Evolutionary conservation across 2,113 vertebrate genomes (phyloP), one percentile per base, ranked within the genome.

Genomic region (Antigone vipio): DNA sequence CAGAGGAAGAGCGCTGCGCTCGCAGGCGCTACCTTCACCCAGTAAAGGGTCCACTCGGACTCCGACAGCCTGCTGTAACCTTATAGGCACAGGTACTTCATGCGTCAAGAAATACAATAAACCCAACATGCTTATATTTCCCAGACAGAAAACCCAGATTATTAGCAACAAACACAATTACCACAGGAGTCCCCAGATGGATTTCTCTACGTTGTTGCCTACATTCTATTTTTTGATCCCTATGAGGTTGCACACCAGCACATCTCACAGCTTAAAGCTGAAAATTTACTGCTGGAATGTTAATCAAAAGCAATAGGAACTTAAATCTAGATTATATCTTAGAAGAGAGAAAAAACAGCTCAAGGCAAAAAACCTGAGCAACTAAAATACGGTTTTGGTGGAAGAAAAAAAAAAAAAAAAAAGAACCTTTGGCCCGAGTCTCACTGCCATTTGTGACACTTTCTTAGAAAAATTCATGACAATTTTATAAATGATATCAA

Each of bases 1-100:
- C 38, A 42, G 42, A 58, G 22, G 40, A n/a, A 47, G 60, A 0
- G 2, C 12, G 5, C 40, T 1, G 21, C 0, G 0, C 24, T 49
- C 3, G 0, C n/a, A 32, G 49, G 63, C 1, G 0, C 32, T 16
- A 3, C 11, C 71, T 38, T 53, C 29, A 20, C 9, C 4, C 27
- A 11, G 40, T 2, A 11, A 6, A 11, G 72, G 20, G 47, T 5
- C 49, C 62, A 5, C 1, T 32, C 64, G 26, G 12, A 44, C 73
- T 75, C 62, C 7, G 10, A 29, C 22, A 67, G 24, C 3, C 45
- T 11, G 19, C 68, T 17, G 27, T 13, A 23, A 52, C 63, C 40
- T 62, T n/a, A 66, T 0, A n/a, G 71, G 34, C 56, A 71, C 40
- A 27, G 35, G 23, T 15, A 56, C 17, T 83, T 53, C 22, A 15